A percentile compares a stretch with the other conserved stretches of the same genome.
These are phyloP conservation scores for Sussaba pulchella DNA, from an alignment of 2,888 invertebrate species.

Conservation along the genomic window DNA sequence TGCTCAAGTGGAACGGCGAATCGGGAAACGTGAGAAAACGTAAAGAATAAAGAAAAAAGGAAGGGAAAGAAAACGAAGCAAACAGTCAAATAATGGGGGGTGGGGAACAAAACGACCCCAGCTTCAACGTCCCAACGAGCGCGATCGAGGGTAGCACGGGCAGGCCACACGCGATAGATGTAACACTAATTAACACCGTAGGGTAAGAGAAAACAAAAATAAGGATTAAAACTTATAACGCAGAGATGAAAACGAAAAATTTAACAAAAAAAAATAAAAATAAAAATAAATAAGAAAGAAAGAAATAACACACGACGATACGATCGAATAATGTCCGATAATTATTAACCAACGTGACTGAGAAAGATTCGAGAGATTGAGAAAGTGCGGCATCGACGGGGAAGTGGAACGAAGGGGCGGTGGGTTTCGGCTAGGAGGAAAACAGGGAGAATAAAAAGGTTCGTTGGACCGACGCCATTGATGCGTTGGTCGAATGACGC, in stretches of 20 bases:
- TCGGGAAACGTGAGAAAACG: not conserved
- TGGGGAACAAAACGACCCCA: constrained; percentile 6
- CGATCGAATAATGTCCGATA: constrained; percentile 69
- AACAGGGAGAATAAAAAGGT: constrained; percentile 68
- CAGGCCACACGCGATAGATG: constrained; percentile 83
- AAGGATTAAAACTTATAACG: constrained; percentile 59
- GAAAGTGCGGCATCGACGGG: constrained; percentile 29
- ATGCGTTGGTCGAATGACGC: constrained; percentile 83
- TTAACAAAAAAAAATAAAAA: constrained; percentile 41
- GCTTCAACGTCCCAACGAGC: constrained; percentile 48
- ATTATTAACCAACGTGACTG: constrained; percentile 68
- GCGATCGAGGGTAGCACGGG: constrained; percentile 82
- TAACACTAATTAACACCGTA: constrained; percentile 82
- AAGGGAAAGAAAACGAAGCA: not conserved
- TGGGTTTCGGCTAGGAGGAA: constrained; percentile 28
- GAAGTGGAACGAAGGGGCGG: constrained; percentile 46
- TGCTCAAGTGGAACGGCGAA: constrained; percentile 44
- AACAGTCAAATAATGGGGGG: constrained; percentile 13
- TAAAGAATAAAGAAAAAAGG: constrained; percentile 56
- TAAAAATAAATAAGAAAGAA: no score
- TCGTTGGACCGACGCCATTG: constrained; percentile 81
- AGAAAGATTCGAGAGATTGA: constrained; percentile 38
- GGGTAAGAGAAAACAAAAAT: constrained; percentile 73
- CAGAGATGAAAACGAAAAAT: constrained; percentile 48
- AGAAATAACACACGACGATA: constrained; percentile 61